Conservation (phyloP, 2,113 vertebrate species). For the Hippopotamus amphibius region DNA sequence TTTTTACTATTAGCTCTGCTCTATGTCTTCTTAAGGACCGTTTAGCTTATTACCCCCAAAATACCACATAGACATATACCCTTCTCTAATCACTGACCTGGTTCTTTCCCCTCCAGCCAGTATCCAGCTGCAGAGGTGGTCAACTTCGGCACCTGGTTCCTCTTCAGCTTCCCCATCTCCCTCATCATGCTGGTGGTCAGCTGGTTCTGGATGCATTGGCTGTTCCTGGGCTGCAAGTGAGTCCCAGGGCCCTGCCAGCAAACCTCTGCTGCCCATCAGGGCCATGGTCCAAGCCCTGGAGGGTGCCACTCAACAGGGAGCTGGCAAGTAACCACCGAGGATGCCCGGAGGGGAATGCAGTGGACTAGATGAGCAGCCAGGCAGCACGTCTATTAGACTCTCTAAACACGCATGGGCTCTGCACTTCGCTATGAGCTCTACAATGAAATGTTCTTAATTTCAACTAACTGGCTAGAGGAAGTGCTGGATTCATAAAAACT, state of each 20-base stretch:
- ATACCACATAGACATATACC: not conserved
- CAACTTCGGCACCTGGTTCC: constrained; percentile 99
- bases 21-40: not conserved
- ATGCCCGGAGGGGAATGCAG: not conserved
- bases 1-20: not conserved
- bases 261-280: not conserved
- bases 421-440: not conserved
- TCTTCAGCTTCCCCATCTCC: constrained; percentile 98
- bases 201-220: constrained; percentile 98
- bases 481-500: not conserved
- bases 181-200: constrained; percentile 97
- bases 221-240: constrained; percentile 99
- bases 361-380: rapidly evolving
- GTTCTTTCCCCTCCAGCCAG: constrained; percentile 88
- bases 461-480: not conserved
- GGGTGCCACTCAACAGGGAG: not conserved
- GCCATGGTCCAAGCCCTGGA: not conserved
- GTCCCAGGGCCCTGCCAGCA: constrained; percentile 58
- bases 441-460: not conserved
- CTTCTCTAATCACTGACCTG: not conserved
- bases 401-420: rapidly evolving
- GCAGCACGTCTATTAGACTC: rapidly evolving
- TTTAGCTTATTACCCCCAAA: not conserved
- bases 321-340: not conserved
- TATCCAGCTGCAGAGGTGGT: constrained; percentile 96